A percentile compares a stretch with the other conserved stretches of the same genome.
phyloP scores from a whole-genome alignment of 2,888 invertebrate genomes.

The Anthophora plumipes region DNA sequence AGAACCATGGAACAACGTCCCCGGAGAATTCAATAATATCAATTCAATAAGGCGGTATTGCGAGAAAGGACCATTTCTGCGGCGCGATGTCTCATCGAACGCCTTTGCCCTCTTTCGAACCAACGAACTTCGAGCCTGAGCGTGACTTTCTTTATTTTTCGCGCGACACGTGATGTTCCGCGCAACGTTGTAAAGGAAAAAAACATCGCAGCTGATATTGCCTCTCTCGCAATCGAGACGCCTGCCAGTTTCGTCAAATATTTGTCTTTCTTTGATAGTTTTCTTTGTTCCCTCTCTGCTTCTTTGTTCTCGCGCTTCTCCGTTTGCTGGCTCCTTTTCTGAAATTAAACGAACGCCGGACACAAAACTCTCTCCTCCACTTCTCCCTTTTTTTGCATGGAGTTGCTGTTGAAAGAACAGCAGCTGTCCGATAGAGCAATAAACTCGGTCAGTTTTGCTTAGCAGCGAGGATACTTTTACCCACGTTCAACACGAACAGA shows the following conservation, averaged over 20 bases:
- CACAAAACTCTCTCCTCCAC: neutral
- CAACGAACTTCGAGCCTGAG: no score
- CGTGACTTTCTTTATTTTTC: neutral
- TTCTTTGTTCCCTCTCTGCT: neutral
- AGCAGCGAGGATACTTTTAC: no score
- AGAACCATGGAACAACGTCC: conserved; percentile 15
- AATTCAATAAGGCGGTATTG: conserved; percentile 40
- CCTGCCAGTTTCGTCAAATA: conserved; percentile 25
- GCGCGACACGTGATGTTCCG: conserved; percentile 6
- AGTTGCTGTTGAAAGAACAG: neutral
- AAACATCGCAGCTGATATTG: conserved; percentile 8
- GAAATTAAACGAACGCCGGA: neutral
- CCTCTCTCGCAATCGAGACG: conserved; percentile 21
- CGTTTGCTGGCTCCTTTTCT: neutral
- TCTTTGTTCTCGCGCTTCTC: neutral
- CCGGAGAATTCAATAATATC: conserved; percentile 64
- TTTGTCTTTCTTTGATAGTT: conserved; percentile 22
- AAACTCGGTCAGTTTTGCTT: no score
- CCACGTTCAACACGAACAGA: no score
- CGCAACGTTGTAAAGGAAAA: no score
- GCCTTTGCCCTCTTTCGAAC: neutral
- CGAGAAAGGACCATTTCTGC: conserved; percentile 27
- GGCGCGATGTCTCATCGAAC: neutral
- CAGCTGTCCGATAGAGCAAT: no score
- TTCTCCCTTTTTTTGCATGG: neutral